Percentiles rank a stretch among this genome's conserved stretches.
Conservation (phyloP, 2,888 invertebrate species). For the Drosophila niveifrons region DNA sequence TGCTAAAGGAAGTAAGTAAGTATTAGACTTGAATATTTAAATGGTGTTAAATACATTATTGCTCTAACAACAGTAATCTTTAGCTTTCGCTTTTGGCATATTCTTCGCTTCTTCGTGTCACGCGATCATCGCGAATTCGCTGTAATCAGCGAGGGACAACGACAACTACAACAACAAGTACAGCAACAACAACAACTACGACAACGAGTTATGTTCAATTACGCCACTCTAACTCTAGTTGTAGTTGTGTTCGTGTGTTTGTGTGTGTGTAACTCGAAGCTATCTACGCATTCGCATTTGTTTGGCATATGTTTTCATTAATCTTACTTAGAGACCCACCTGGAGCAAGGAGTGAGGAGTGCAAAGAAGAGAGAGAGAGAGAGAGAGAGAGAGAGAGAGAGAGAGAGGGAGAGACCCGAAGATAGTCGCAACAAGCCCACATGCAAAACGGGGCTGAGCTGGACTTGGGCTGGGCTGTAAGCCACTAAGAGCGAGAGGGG, state of each 20-base stretch:
- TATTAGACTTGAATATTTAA: no score
- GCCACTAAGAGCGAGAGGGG: not conserved
- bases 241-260: slow-evolving; percentile 20
- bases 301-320: slow-evolving; percentile 78
- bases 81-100: not conserved
- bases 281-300: slow-evolving; percentile 75
- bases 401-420: slow-evolving; percentile 12
- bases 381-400: slow-evolving; percentile 14
- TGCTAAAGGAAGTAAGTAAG: no score
- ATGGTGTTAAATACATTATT: no score
- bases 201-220: slow-evolving; percentile 78
- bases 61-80: no score
- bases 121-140: slow-evolving; percentile 40
- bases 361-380: slow-evolving; percentile 11
- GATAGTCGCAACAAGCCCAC: slow-evolving; percentile 40
- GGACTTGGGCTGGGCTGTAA: slow-evolving; percentile 20
- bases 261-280: slow-evolving; percentile 52
- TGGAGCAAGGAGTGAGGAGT: slow-evolving; percentile 7
- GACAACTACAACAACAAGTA: slow-evolving; percentile 33
- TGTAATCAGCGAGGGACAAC: slow-evolving; percentile 73
- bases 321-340: slow-evolving; percentile 62
- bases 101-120: slow-evolving; percentile 26
- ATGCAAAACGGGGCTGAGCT: slow-evolving; percentile 36
- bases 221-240: slow-evolving; percentile 56
- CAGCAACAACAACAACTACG: not conserved